Percentiles rank a stretch among this genome's conserved stretches.
phyloP scores from a whole-genome alignment of 2,113 vertebrate species.

The Alligator mississippiensis region DNA sequence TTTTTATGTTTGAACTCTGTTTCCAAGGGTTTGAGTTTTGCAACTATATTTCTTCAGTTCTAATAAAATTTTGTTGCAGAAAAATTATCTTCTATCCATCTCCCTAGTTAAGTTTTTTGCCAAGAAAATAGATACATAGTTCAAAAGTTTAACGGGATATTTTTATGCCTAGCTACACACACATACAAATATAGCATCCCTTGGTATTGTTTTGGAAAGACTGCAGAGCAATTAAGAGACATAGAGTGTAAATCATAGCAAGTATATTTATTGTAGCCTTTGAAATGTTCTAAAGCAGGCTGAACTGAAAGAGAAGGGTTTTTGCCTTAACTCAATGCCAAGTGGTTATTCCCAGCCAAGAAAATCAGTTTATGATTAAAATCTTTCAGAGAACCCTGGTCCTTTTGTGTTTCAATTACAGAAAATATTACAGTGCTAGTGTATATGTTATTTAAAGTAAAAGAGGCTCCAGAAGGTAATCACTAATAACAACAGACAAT shows the following conservation, averaged over 20 bases:
- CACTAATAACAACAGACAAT: slow-evolving; percentile 27
- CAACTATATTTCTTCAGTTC: slow-evolving; percentile 38
- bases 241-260: slow-evolving; percentile 59
- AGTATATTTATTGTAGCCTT: slow-evolving; percentile 58
- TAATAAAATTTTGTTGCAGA: slow-evolving; percentile 6
- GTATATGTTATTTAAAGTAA: slow-evolving; percentile 14
- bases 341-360: slow-evolving; percentile 73
- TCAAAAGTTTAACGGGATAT: slow-evolving; percentile 70
- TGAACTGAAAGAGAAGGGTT: slow-evolving; percentile 46
- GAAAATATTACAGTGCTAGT: slow-evolving; percentile 42
- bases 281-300: slow-evolving; percentile 55
- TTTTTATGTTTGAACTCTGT: neutral
- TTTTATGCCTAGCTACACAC: slow-evolving; percentile 68
- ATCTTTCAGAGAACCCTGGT: slow-evolving; percentile 39
- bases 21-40: slow-evolving; percentile 37
- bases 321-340: slow-evolving; percentile 50
- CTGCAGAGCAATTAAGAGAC: slow-evolving; percentile 51
- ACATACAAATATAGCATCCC: slow-evolving; percentile 58
- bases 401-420: slow-evolving; percentile 58
- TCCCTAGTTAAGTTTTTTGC: slow-evolving; percentile 33
- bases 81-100: slow-evolving; percentile 20
- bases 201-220: slow-evolving; percentile 73
- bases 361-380: slow-evolving; percentile 69
- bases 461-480: slow-evolving; percentile 42
- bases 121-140: slow-evolving; percentile 42